Base-by-base conservation (phyloP, 2,113 vertebrate species). In the Cyanoramphus novaezelandiae region DNA sequence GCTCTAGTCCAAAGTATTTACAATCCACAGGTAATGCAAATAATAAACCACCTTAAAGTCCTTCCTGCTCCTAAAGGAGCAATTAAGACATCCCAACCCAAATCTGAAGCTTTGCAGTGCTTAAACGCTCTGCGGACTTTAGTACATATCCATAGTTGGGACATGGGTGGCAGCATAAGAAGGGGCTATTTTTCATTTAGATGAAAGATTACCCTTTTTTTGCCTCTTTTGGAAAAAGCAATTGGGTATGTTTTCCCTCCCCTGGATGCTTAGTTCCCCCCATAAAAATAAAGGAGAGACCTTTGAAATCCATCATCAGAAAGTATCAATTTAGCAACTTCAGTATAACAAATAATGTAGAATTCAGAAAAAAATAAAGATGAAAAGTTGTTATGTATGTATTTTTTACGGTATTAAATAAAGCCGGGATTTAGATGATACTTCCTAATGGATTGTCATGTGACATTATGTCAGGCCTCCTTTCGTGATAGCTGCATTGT, bases 1-100 rank as follows among this genome's bases (percentile, higher is more conserved):
- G 55, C 76, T 86, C 70, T 81, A 23, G 62, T 93, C 96, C 44
- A 65, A 94, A 92, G 52, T 92, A 82, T 95, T 95, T 88, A 87
- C 71, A 88, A 37, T 92, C 78, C 82, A 67, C 29, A 59, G 65
- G 33, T 93, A 88, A 94, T 93, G 55, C 88, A 96, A 86, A 96
- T 91, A 94, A 75, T 90, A 85, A 85, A 77, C 79, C 49, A 88
- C 50, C 44, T 79, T 8, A 31, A 86, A 85, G 65, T 81, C 76
- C 33, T 77, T 93, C 49, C 64, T 92, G 46, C 82, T 92, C 31
- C 59, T 89, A 3, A 33, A 59, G 65, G 35, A 94, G 33, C 79
- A 89, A 67, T 79, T 91, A 93, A 94, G 70, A 27, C 62, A 24
- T 57, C 13, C n/a, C 52, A 75, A 18, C 43, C 72, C 77, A 82